A percentile compares a stretch with the other conserved stretches of the same genome.
Conservation (phyloP, 2,888 invertebrate species). For the Lithophane socia region DNA sequence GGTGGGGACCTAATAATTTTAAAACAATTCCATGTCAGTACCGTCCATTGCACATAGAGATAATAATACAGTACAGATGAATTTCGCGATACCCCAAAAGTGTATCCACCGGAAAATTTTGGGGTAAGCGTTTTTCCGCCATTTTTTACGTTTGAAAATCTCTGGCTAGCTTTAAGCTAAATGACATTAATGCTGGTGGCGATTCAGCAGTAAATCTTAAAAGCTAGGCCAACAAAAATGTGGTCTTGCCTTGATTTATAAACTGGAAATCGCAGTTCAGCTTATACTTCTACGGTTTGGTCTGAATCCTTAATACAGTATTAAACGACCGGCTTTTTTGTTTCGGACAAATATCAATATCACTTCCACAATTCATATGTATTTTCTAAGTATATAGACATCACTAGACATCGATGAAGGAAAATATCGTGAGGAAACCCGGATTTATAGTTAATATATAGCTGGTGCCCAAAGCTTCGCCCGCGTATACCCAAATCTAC, state of each 20-base stretch:
- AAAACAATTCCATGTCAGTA: neutral
- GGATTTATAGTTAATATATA: neutral
- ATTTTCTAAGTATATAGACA: neutral
- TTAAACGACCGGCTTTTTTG: slow-evolving; percentile 2
- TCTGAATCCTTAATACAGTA: neutral
- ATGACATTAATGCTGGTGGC: slow-evolving; percentile 45
- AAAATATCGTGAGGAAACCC: neutral
- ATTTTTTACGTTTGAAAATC: slow-evolving; percentile 44
- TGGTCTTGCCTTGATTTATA: slow-evolving; percentile 47
- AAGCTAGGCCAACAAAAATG: slow-evolving; percentile 54
- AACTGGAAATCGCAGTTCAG: slow-evolving; percentile 14
- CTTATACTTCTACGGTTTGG: slow-evolving; percentile 24
- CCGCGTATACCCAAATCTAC: too few species aligned
- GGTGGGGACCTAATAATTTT: too few species aligned
- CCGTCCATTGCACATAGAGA: neutral
- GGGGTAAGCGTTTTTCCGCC: slow-evolving; percentile 30
- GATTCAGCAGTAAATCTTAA: slow-evolving; percentile 52
- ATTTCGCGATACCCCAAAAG: slow-evolving; percentile 25
- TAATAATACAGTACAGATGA: slow-evolving; percentile 12
- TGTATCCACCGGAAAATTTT: slow-evolving; percentile 31
- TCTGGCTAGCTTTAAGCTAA: slow-evolving; percentile 42
- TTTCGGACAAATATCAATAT: neutral
- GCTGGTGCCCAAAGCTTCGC: too few species aligned
- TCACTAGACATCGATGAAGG: neutral
- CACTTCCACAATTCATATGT: neutral